Conservation (phyloP, 2,113 vertebrate genomes). For the Triplophysa dalaica region DNA sequence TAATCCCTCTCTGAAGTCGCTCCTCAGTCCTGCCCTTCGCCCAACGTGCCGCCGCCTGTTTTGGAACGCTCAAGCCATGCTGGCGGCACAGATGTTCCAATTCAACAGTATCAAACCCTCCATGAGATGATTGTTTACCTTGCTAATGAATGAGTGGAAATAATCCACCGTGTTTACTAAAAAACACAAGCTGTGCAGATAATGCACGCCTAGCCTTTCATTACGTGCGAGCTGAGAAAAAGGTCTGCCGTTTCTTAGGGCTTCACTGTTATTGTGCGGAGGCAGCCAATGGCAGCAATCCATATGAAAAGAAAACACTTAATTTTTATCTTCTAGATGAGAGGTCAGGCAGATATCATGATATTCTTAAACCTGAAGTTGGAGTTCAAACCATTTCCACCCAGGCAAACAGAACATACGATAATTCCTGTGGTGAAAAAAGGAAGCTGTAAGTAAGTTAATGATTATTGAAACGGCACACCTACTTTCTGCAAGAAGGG, state of each 20-base stretch:
- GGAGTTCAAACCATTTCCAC: slow-evolving; percentile 35
- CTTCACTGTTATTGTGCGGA: slow-evolving; percentile 53
- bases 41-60: slow-evolving; percentile 61
- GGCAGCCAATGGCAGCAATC: slow-evolving; percentile 9
- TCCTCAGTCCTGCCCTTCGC: slow-evolving; percentile 52
- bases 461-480: slow-evolving; percentile 56
- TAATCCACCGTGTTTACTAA: slow-evolving; percentile 64
- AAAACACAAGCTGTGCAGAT: slow-evolving; percentile 57
- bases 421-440: slow-evolving; percentile 54
- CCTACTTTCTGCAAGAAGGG: slow-evolving; percentile 34
- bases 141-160: slow-evolving; percentile 60
- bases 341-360: slow-evolving; percentile 12
- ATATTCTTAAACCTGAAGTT: slow-evolving; percentile 25
- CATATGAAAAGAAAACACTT: slow-evolving; percentile 17
- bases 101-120: slow-evolving; percentile 50
- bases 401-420: slow-evolving; percentile 27
- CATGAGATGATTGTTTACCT: slow-evolving; percentile 63
- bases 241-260: slow-evolving; percentile 50
- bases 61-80: slow-evolving; percentile 2
- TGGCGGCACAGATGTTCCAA: slow-evolving; percentile 31
- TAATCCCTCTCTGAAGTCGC: slow-evolving; percentile 59
- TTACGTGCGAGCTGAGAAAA: slow-evolving; percentile 60
- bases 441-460: slow-evolving; percentile 56
- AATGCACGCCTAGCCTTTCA: slow-evolving; percentile 64
- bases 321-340: slow-evolving; percentile 24